These are phyloP conservation scores for Tethea ocularis DNA, from an alignment of 2,888 invertebrate genomes.

Conservation along the genomic window DNA sequence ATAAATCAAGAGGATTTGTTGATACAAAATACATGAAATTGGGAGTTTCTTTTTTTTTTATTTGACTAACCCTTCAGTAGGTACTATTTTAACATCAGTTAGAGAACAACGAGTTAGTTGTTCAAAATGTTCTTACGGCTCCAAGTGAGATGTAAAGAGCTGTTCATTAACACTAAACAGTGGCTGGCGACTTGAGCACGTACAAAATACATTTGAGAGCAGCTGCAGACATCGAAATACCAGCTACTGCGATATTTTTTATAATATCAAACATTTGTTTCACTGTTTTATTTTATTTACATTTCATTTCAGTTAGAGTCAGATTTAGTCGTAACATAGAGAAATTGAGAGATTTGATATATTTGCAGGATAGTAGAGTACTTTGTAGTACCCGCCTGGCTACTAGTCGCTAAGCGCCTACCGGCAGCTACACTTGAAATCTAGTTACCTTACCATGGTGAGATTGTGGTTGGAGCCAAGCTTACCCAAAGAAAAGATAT, in stretches of 20 bases:
- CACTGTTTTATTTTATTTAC: neutral
- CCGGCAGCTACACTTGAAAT: too few species aligned
- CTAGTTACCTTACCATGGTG: too few species aligned
- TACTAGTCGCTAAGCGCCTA: too few species aligned
- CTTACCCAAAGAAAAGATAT: too few species aligned
- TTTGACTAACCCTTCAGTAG: neutral
- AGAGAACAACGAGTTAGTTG: conserved; percentile 11
- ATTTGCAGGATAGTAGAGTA: neutral
- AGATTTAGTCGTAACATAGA: neutral
- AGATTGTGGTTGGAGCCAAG: too few species aligned
- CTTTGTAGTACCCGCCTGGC: too few species aligned
- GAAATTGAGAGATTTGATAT: neutral
- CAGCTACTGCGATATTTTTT: conserved; percentile 11
- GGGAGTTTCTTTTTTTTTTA: neutral
- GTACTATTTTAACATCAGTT: neutral
- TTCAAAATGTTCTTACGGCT: conserved; percentile 21
- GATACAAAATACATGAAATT: neutral
- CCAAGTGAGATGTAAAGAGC: conserved; percentile 39
- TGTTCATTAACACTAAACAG: conserved; percentile 70
- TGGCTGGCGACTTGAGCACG: conserved; percentile 63
- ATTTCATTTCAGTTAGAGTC: neutral
- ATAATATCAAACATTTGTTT: conserved; percentile 3
- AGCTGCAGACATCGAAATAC: conserved; percentile 27
- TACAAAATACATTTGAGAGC: conserved; percentile 62
- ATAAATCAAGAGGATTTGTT: neutral